phyloP scores from a whole-genome alignment of 2,888 invertebrate genomes.

The Drosophila mimica region DNA sequence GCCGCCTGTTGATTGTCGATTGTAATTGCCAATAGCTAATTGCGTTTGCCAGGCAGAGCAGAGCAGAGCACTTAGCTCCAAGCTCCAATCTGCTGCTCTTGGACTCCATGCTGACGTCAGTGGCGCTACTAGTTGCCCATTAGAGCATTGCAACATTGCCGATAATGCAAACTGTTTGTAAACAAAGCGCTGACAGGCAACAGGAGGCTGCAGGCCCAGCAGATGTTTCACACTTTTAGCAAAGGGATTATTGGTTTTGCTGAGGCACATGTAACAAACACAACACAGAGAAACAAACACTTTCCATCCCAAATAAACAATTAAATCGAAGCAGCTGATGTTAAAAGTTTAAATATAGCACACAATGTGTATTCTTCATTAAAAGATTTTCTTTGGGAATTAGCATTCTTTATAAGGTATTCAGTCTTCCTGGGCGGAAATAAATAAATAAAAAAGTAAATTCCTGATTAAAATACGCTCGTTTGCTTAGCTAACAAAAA shows the following conservation, averaged over 20 bases:
- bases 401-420: not conserved
- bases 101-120: slow-evolving; percentile 30
- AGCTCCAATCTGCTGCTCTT: not conserved
- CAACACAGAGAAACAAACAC: not conserved
- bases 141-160: not conserved
- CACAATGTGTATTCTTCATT: not conserved
- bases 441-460: not conserved
- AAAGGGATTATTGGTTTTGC: not conserved
- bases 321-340: not conserved
- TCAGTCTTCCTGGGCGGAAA: not conserved
- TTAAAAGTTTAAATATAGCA: not conserved
- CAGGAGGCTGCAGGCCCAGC: slow-evolving; percentile 20
- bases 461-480: not conserved
- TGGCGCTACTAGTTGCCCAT: slow-evolving; percentile 60
- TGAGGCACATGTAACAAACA: not conserved
- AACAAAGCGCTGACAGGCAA: slow-evolving; percentile 35
- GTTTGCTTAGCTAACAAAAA: not conserved
- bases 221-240: slow-evolving; percentile 19
- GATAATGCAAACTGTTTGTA: slow-evolving; percentile 31
- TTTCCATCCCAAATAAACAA: not conserved
- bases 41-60: slow-evolving; percentile 45
- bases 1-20: slow-evolving; percentile 24
- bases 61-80: not conserved
- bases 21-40: slow-evolving; percentile 65
- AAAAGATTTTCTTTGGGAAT: not conserved